phyloP scores from a whole-genome alignment of 2,888 invertebrate genomes.

The Clistopyga incitator region DNA sequence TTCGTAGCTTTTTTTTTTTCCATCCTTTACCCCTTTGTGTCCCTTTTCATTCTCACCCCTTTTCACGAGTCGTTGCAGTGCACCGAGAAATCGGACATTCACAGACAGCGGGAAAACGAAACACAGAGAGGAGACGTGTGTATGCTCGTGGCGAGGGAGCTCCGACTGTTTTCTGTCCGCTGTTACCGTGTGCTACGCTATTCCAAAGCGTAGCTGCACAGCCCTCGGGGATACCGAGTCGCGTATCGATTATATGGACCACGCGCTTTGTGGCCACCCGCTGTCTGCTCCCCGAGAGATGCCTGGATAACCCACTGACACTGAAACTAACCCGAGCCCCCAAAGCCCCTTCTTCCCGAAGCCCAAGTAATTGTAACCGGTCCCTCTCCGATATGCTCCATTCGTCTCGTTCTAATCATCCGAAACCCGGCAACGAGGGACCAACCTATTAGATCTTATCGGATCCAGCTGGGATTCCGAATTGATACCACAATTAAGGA shows the following conservation, averaged over 20 bases:
- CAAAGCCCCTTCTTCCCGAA: conserved; percentile 6
- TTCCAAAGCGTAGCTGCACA: conserved; percentile 1
- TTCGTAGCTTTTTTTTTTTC: neutral
- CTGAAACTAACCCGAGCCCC: conserved; percentile 64
- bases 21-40: conserved; percentile 2
- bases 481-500: conserved; percentile 43
- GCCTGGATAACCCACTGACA: conserved; percentile 75
- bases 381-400: conserved; percentile 12
- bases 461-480: conserved; percentile 15
- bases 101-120: neutral
- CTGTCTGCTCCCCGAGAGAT: conserved; percentile 62
- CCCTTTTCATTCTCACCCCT: neutral
- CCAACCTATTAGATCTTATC: neutral
- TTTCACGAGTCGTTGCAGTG: neutral
- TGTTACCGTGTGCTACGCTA: neutral
- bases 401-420: conserved; percentile 17
- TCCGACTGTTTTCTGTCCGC: conserved; percentile 8
- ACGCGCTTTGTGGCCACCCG: conserved; percentile 67
- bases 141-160: neutral
- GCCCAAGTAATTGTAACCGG: conserved; percentile 42
- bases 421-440: conserved; percentile 1
- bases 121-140: neutral
- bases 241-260: conserved; percentile 77
- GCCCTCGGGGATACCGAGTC: conserved; percentile 67
- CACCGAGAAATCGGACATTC: neutral